A percentile compares a stretch with the other conserved stretches of the same genome.
These are phyloP conservation scores for Pachyrhynchus sulphureomaculatus DNA, from an alignment of 1,140 invertebrate genomes.

Conservation along the genomic window DNA sequence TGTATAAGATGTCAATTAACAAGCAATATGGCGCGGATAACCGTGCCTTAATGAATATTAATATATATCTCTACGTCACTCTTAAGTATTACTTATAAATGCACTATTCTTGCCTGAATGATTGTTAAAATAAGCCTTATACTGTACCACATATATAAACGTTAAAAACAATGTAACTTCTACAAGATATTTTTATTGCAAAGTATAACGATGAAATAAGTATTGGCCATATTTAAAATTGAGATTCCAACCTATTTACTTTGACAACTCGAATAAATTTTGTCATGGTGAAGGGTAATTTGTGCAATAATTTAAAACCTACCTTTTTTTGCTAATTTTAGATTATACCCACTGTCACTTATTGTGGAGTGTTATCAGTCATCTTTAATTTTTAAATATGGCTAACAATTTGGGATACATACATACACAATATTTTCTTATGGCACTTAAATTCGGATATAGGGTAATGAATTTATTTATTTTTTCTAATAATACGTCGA, in stretches of 20 bases:
- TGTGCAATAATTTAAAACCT: constrained; percentile 6
- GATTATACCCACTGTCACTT: too few relatives aligned
- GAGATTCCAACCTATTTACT: neutral
- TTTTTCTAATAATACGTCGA: neutral
- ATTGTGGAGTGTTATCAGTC: too few relatives aligned
- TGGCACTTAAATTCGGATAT: constrained; percentile 16
- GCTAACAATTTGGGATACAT: constrained; percentile 16
- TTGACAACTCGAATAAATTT: neutral
- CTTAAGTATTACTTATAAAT: too few relatives aligned
- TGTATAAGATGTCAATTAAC: too few relatives aligned
- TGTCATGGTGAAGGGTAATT: constrained; percentile 5
- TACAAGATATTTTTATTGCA: neutral
- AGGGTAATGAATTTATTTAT: constrained; percentile 20
- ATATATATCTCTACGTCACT: too few relatives aligned
- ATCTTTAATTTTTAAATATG: constrained; percentile 30
- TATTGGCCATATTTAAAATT: constrained; percentile 29
- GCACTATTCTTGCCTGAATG: too few relatives aligned
- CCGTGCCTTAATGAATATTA: too few relatives aligned
- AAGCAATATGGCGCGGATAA: too few relatives aligned
- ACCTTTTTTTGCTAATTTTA: neutral
- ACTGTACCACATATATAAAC: neutral
- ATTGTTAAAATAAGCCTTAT: too few relatives aligned
- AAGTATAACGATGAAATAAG: neutral
- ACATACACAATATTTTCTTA: neutral
- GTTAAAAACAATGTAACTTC: neutral